Conservation (phyloP, 1,140 invertebrate species). For the Telenomus remus region DNA sequence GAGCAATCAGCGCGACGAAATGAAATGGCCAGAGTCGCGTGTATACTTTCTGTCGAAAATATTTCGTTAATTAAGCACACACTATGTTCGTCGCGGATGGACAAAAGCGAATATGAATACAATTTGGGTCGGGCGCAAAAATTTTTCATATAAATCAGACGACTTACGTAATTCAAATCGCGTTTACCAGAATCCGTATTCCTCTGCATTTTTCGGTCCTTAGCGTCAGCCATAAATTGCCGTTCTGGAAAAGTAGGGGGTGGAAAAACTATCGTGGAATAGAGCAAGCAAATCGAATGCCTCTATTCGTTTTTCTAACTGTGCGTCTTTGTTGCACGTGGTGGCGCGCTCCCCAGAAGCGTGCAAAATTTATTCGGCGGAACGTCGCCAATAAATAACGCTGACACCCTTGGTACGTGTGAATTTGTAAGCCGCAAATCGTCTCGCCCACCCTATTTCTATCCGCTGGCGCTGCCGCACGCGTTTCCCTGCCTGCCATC, state of each 20-base stretch:
- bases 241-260: slow-evolving; percentile 45
- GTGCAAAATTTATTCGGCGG: slow-evolving; percentile 56
- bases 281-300: slow-evolving; percentile 61
- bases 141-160: background rate
- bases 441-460: slow-evolving; percentile 35
- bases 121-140: background rate
- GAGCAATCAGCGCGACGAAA: background rate
- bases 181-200: slow-evolving; percentile 54
- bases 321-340: slow-evolving; percentile 45
- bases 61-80: too few relatives aligned
- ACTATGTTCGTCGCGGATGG: too few relatives aligned
- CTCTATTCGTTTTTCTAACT: slow-evolving; percentile 48
- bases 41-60: too few relatives aligned
- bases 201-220: slow-evolving; percentile 58
- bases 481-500: slow-evolving; percentile 46
- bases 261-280: slow-evolving; percentile 58
- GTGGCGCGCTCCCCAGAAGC: slow-evolving; percentile 42
- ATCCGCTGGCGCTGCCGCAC: slow-evolving; percentile 8
- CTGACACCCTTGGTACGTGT: slow-evolving; percentile 57
- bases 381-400: slow-evolving; percentile 58
- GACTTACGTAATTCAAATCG: slow-evolving; percentile 55
- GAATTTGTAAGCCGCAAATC: slow-evolving; percentile 59
- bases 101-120: too few relatives aligned
- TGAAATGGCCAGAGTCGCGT: too few relatives aligned
- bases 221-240: slow-evolving; percentile 59